Evolutionary conservation across 2,113 vertebrate genomes (phyloP), one percentile per base, ranked within the genome.

Genomic region (Centropristis striata): DNA sequence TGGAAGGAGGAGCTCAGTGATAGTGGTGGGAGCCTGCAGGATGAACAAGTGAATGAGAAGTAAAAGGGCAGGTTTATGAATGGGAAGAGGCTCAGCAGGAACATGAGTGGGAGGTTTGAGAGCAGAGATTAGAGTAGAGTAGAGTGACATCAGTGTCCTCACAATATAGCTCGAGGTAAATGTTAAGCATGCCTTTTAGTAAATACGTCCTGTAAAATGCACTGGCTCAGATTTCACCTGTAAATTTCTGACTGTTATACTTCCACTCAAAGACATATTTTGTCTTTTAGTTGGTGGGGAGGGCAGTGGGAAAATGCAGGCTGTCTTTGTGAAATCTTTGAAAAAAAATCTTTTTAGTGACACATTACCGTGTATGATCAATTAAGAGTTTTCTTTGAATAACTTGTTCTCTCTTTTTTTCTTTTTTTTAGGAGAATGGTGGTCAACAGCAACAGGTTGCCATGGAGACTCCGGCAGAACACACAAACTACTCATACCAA

Each of bases 401-500:
- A 63, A 61, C 4, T 2, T 5, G 4, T 15, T 9, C 9, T 39
- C 15, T 23, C 7, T 15, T 11, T 49, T 58, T 49, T 67, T 78
- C 61, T 58, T 49, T 67, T 78, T 64, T 80, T 5, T 89, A 98
- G 97, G 97, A 98, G 85, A 96, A 93, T 80, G 92, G 95, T 66
- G 92, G 95, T 83, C 96, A 96, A 80, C 97, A 97, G 84, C 94
- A 95, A 67, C 97, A 96, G 86, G 95, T 96, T 84, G 85, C 96
- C 16, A 94, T 97, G 91, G 97, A 98, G 55, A 91, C 93, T 4
- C 88, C 97, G 20, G 87, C 96, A 69, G 97, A 98, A 90, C 96
- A 96, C 47, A 94, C 95, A 66, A 95, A 95, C 94, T 98, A 96
- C 90, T 95, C 97, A 13, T 98, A 98, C 95, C 96, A 96, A 91